Base-by-base conservation (phyloP, 2,888 invertebrate species). In the Plutella xylostella region DNA sequence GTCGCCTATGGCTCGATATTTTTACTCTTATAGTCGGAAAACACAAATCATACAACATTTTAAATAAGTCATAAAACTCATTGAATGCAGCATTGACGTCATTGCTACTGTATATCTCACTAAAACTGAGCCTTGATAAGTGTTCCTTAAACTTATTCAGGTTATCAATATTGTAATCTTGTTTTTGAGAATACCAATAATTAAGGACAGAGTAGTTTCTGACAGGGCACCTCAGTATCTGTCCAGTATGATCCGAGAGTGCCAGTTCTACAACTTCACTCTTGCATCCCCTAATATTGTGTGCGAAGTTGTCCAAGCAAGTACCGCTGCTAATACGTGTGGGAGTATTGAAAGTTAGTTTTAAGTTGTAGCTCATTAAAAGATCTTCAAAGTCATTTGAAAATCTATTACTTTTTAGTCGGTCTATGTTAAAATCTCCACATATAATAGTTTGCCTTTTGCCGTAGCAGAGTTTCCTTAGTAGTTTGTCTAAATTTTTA, bases 231-330 rank as follows among this genome's bases (percentile, higher is more conserved):
- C 15, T 15, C 2, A 47, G 11, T 7, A 45, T 11, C 33, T 50
- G 50, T n/a, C 46, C 48, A 6, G 50, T 43, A 35, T 50, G 50
- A 30, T 48, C 50, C 2, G 50, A 50, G 12, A 48, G 2, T 6
- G 28, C 28, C 25, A 45, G 31, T 6, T 49, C 46, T 2, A 30
- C 1, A 3, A 49, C 18, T 15, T 45, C 33, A 37, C 17, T n/a
- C 21, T 43, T 40, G 22, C 34, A 30, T 12, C 42, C 42, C 19
- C 33, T 12, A 12, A 35, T 25, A 17, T 43, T 45, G 25, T 46
- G 42, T 7, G 14, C 20, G 2, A 49, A 21, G 28, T 49, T 45
- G 18, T 49, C 46, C 28, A 49, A 42, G 37, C 46, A 49, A 7
- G 31, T 43, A 11, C 22, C 20, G 25, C 43, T 43, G 11, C 5